Evolutionary conservation across 2,888 invertebrate species (phyloP).

Genomic region (Acheta domesticus): DNA sequence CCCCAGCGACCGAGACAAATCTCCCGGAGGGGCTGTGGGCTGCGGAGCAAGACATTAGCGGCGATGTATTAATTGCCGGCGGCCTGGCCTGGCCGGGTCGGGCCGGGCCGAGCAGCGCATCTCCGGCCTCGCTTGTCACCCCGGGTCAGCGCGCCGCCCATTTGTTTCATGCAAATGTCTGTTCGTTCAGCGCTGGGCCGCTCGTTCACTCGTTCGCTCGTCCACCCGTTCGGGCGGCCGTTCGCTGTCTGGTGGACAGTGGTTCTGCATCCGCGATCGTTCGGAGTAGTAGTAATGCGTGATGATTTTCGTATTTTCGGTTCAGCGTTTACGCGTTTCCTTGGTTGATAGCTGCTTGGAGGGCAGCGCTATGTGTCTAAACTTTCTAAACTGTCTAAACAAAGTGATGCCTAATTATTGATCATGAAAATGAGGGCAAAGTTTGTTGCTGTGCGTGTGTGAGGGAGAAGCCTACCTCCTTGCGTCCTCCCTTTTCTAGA

Average conservation of each 20-base stretch:
- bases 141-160: background rate
- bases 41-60: constrained; percentile 1
- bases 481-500: no score
- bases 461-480: no score
- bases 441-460: no score
- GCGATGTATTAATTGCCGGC: constrained; percentile 8
- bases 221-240: background rate
- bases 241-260: background rate
- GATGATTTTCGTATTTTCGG: no score
- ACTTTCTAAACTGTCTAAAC: no score
- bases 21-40: background rate
- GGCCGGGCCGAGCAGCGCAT: background rate
- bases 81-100: background rate
- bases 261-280: no score
- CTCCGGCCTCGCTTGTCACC: background rate
- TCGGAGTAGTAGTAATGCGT: no score
- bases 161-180: background rate
- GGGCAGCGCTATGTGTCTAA: no score
- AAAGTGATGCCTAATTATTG: no score
- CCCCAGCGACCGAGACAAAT: background rate
- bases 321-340: no score
- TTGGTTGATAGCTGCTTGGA: no score
- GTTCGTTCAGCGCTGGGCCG: background rate
- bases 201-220: background rate
- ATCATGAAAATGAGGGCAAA: no score